Percentiles rank a stretch among this genome's conserved stretches.
Evolutionary conservation across 1,140 invertebrate species (phyloP).

Genomic region (Saccostrea echinata): DNA sequence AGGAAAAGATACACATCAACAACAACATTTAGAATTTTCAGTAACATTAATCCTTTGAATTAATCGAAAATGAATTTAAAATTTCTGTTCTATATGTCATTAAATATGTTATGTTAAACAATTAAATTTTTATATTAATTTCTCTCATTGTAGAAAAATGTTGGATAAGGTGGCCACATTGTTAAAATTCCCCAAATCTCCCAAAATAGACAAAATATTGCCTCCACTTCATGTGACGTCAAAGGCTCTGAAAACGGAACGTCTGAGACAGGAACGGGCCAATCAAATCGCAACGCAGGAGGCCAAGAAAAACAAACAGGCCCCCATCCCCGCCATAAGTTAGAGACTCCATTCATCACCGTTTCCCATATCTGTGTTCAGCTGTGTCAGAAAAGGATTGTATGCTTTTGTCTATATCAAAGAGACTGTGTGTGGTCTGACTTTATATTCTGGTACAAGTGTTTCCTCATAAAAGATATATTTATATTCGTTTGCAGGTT

Average conservation of each 20-base stretch:
- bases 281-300: conserved; percentile 58
- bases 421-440: background rate
- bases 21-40: no score
- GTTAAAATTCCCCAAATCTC: conserved; percentile 76
- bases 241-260: conserved; percentile 67
- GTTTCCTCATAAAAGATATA: background rate
- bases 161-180: conserved; percentile 73
- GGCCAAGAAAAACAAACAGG: conserved; percentile 62
- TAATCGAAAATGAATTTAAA: no score
- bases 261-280: conserved; percentile 64
- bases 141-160: conserved; percentile 64
- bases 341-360: background rate
- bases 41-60: no score
- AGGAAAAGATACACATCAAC: no score
- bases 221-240: conserved; percentile 74
- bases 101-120: no score
- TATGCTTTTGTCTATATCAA: background rate
- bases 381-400: background rate
- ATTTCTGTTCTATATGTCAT: background rate
- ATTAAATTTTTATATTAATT: conserved; percentile 53
- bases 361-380: conserved; percentile 34
- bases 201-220: conserved; percentile 75
- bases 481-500: background rate
- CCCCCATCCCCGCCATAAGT: conserved; percentile 53
- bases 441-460: background rate